These are phyloP conservation scores for Bugula neritina DNA, from an alignment of 2,888 invertebrate genomes.

Conservation along the genomic window DNA sequence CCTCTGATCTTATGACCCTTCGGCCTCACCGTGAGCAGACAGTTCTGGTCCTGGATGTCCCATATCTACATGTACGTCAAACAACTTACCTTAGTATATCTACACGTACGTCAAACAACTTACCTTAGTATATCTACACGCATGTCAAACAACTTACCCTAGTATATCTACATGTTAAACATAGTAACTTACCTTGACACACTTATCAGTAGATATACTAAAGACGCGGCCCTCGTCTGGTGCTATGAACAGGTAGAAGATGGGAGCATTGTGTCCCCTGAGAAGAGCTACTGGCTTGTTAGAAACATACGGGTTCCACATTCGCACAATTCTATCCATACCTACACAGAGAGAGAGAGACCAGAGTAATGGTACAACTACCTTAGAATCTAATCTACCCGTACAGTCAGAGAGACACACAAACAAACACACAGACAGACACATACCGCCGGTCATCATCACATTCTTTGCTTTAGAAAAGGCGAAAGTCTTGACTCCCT, in stretches of 20 bases:
- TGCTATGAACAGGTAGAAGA: slow-evolving; percentile 50
- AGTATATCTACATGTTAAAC: background rate
- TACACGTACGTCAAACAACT: background rate
- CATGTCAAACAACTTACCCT: background rate
- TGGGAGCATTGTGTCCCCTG: slow-evolving; percentile 52
- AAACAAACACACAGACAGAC: too few species aligned
- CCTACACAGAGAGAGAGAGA: slow-evolving; percentile 40
- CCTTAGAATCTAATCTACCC: too few species aligned
- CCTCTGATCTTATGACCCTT: slow-evolving; percentile 54
- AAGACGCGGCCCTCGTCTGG: slow-evolving; percentile 52
- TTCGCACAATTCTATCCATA: slow-evolving; percentile 52
- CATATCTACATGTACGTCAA: slow-evolving; percentile 42
- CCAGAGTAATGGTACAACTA: too few species aligned
- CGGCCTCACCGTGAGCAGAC: slow-evolving; percentile 50
- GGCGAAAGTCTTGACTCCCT: slow-evolving; percentile 54
- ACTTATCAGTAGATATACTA: slow-evolving; percentile 53
- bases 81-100: background rate
- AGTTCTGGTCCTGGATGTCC: slow-evolving; percentile 53
- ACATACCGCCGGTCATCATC: slow-evolving; percentile 51
- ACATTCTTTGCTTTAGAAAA: slow-evolving; percentile 52
- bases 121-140: background rate
- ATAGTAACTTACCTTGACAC: slow-evolving; percentile 49
- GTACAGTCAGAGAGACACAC: too few species aligned
- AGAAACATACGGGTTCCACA: slow-evolving; percentile 54
- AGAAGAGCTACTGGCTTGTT: slow-evolving; percentile 53